Evolutionary conservation across 2,113 vertebrate genomes (phyloP).

Genomic region (Suricata suricatta): DNA sequence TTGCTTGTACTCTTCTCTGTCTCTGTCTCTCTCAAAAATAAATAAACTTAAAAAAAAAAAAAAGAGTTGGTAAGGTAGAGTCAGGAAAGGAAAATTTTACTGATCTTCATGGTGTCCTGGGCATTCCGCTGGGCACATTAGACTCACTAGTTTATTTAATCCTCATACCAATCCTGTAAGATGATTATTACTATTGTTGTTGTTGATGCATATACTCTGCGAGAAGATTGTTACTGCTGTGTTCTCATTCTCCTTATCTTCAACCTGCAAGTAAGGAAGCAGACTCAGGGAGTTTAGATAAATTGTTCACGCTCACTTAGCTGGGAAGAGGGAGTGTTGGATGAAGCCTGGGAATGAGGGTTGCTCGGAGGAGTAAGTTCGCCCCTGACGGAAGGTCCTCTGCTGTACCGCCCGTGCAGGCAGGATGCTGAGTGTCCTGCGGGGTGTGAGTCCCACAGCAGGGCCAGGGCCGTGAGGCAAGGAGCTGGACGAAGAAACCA

Average conservation of each 20-base stretch:
- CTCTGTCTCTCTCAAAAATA: too few species aligned
- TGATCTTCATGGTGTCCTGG: neutral
- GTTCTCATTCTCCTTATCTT: neutral
- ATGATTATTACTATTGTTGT: neutral
- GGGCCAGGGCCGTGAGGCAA: neutral
- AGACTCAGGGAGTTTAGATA: neutral
- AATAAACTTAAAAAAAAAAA: too few species aligned
- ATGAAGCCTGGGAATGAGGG: neutral
- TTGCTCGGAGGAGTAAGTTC: rapidly evolving
- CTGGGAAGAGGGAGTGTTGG: neutral
- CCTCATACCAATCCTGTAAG: too few species aligned
- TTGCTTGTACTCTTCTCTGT: too few species aligned
- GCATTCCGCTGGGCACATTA: neutral
- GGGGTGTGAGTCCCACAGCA: rapidly evolving
- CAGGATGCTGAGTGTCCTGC: neutral
- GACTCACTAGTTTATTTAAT: neutral
- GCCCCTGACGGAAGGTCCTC: rapidly evolving
- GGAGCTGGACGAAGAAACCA: neutral
- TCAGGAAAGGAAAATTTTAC: neutral
- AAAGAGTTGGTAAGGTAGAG: neutral
- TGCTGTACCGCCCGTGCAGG: rapidly evolving
- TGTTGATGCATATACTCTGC: neutral
- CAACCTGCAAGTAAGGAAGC: neutral
- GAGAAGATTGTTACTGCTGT: neutral
- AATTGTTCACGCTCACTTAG: rapidly evolving